A percentile compares a stretch with the other conserved stretches of the same genome.
These are phyloP conservation scores for Mycalesis mineus DNA, from an alignment of 2,888 invertebrate species.

Conservation along the genomic window DNA sequence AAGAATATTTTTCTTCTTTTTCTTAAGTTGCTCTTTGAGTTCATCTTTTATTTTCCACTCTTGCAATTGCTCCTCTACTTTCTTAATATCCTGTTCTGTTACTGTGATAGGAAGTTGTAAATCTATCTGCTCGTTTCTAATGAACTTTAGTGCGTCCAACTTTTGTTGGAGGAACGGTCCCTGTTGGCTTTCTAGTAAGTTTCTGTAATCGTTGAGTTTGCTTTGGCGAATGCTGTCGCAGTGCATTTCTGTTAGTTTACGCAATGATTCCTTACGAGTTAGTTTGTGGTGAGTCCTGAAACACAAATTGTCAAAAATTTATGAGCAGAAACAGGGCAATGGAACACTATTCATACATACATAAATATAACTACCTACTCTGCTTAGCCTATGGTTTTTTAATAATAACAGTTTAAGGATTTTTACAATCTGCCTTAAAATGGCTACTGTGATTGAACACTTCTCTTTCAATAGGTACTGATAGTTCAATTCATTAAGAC, in stretches of 20 bases:
- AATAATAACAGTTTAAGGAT: too few relatives aligned
- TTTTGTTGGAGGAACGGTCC: constrained; percentile 86
- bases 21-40: constrained; percentile 58
- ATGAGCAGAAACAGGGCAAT: too few relatives aligned
- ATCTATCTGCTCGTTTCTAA: constrained; percentile 85
- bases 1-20: constrained; percentile 57
- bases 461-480: too few relatives aligned
- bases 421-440: too few relatives aligned
- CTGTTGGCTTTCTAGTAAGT: constrained; percentile 83
- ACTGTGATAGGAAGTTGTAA: constrained; percentile 82
- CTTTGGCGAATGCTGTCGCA: constrained; percentile 82
- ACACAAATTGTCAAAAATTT: neutral
- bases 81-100: constrained; percentile 81
- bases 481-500: too few relatives aligned
- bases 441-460: too few relatives aligned
- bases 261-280: constrained; percentile 85
- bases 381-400: too few relatives aligned
- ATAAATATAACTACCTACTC: too few relatives aligned
- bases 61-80: constrained; percentile 75
- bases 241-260: constrained; percentile 83
- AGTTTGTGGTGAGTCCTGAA: constrained; percentile 76
- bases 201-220: constrained; percentile 82
- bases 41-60: constrained; percentile 66
- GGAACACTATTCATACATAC: too few relatives aligned
- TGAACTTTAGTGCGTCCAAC: constrained; percentile 82